Evolutionary conservation across 2,888 invertebrate genomes (phyloP).

Genomic region (Drosophila lacicola): DNA sequence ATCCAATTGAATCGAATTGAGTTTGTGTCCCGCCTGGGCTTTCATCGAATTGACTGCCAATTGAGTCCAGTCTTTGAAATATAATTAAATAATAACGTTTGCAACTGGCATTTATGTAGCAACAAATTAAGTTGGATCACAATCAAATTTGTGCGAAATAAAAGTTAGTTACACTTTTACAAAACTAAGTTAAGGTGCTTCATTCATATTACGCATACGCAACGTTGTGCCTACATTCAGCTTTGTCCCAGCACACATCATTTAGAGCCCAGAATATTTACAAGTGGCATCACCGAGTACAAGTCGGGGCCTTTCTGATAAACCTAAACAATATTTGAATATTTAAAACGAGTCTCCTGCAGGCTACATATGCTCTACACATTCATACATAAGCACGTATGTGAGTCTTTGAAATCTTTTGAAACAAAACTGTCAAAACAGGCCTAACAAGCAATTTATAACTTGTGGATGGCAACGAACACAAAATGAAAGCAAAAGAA

Average conservation of each 20-base stretch:
- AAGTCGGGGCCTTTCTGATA: not conserved
- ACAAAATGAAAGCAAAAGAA: conserved; percentile 22
- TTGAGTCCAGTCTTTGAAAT: conserved; percentile 30
- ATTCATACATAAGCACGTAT: not conserved
- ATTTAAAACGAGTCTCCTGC: not conserved
- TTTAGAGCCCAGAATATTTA: conserved; percentile 2
- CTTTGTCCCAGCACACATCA: conserved; percentile 1
- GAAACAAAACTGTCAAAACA: conserved; percentile 40
- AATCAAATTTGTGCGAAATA: not conserved
- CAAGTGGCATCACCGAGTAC: conserved; percentile 12
- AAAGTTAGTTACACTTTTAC: not conserved
- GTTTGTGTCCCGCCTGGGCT: conserved; percentile 25
- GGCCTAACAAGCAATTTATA: conserved; percentile 50
- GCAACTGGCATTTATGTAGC: conserved; percentile 4
- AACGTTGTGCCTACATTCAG: not conserved
- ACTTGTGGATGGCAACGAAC: conserved; percentile 24
- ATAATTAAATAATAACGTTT: conserved; percentile 31
- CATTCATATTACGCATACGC: conserved; percentile 7
- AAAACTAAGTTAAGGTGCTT: conserved; percentile 1
- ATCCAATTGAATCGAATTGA: conserved; percentile 45
- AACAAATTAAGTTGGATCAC: not conserved
- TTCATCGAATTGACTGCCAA: conserved; percentile 49
- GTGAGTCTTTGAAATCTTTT: conserved; percentile 32
- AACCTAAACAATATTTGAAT: conserved; percentile 9
- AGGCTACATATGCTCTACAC: not conserved